phyloP scores from a whole-genome alignment of 2,888 invertebrate genomes.

The Acronicta leporina region DNA sequence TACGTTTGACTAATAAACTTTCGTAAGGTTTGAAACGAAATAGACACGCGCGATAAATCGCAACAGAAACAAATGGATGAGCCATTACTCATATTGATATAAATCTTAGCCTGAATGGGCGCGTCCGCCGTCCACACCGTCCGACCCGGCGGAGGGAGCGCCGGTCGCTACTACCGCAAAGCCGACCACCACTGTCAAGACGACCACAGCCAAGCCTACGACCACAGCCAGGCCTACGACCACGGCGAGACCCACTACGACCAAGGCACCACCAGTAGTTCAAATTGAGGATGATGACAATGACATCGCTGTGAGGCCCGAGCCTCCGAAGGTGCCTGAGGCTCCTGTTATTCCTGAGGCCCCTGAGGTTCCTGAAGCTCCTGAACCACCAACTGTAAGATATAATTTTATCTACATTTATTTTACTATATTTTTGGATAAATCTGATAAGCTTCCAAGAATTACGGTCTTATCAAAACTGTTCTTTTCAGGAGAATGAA shows the following conservation, averaged over 20 bases:
- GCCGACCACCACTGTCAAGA: constrained; percentile 61
- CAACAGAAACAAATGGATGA: constrained; percentile 60
- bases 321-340: constrained; percentile 59
- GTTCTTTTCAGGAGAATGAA: constrained; percentile 78
- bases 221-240: constrained; percentile 54
- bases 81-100: constrained; percentile 67
- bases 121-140: constrained; percentile 92
- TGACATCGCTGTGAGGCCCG: constrained; percentile 57
- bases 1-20: constrained; percentile 56
- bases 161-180: constrained; percentile 66
- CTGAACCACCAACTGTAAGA: constrained; percentile 69
- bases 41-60: constrained; percentile 64
- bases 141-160: constrained; percentile 86
- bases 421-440: neutral
- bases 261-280: constrained; percentile 27
- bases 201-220: constrained; percentile 58
- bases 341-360: constrained; percentile 58
- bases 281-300: constrained; percentile 52
- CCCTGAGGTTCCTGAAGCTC: constrained; percentile 58
- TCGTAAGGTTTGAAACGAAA: constrained; percentile 52
- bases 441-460: neutral
- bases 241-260: constrained; percentile 44
- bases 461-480: neutral
- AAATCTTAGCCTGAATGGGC: constrained; percentile 94
- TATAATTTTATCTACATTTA: neutral